phyloP scores from a whole-genome alignment of 2,888 invertebrate genomes.

The Agriopis leucophaearia region DNA sequence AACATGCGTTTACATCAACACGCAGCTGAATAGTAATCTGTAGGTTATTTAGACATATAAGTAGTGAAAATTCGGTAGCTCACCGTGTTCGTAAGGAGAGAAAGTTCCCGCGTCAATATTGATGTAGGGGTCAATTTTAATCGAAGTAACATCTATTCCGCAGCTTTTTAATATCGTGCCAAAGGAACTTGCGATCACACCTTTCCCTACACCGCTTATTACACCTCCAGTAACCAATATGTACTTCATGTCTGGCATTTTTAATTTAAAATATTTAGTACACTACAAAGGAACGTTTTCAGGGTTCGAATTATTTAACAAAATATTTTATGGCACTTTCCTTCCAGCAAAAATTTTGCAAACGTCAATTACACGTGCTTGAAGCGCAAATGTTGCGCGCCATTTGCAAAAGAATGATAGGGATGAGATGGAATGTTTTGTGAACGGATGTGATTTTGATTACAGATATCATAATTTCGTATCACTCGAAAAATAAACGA shows the following conservation, averaged over 20 bases:
- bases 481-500: too few relatives aligned
- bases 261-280: conserved; percentile 8
- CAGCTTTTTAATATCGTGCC: conserved; percentile 98
- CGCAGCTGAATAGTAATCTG: conserved; percentile 31
- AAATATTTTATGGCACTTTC: neutral
- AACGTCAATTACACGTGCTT: conserved; percentile 62
- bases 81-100: conserved; percentile 99
- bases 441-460: too few relatives aligned
- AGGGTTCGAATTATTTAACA: neutral
- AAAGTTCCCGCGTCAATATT: conserved; percentile 99
- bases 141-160: conserved; percentile 98
- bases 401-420: conserved; percentile 49
- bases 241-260: conserved; percentile 94
- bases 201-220: conserved; percentile 99
- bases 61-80: conserved; percentile 54
- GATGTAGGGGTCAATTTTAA: conserved; percentile 99
- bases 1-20: conserved; percentile 52
- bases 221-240: conserved; percentile 99
- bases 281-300: conserved; percentile 9
- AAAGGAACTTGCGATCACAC: conserved; percentile 97
- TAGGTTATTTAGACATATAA: conserved; percentile 18
- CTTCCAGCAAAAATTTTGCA: conserved; percentile 31
- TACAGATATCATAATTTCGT: too few relatives aligned
- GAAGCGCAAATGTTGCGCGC: conserved; percentile 51
- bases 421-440: neutral